Evolutionary conservation across 2,888 invertebrate species (phyloP).

Genomic region (Zaprionus bogoriensis): DNA sequence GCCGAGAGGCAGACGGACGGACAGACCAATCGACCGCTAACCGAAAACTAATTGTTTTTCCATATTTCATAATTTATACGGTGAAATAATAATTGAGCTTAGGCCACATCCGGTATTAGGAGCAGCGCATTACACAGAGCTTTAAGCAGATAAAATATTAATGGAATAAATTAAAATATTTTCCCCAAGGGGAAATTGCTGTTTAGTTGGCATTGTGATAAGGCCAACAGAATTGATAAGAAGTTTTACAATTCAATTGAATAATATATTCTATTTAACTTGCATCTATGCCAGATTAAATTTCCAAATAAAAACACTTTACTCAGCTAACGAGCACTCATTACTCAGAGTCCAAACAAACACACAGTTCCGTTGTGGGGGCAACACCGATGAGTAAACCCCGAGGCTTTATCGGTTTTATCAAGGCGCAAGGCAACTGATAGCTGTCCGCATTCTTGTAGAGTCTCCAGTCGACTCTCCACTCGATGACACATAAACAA

Average conservation of each 20-base stretch:
- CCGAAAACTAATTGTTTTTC: slow-evolving; percentile 69
- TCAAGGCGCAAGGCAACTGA: slow-evolving; percentile 40
- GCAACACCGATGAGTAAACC: slow-evolving; percentile 69
- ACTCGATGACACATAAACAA: slow-evolving; percentile 30
- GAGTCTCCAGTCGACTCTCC: slow-evolving; percentile 24
- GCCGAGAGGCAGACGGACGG: too few species aligned
- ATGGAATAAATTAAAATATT: slow-evolving; percentile 43
- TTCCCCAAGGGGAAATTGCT: slow-evolving; percentile 11
- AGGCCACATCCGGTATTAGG: slow-evolving; percentile 67
- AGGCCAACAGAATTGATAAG: too few species aligned
- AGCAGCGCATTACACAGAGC: slow-evolving; percentile 31
- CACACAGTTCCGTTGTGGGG: slow-evolving; percentile 5
- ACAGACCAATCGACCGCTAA: too few species aligned
- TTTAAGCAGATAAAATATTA: slow-evolving; percentile 58
- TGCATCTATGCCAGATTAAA: neutral
- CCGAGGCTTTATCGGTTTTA: slow-evolving; percentile 60
- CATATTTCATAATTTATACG: slow-evolving; percentile 66
- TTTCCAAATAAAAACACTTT: neutral
- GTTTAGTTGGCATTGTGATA: neutral
- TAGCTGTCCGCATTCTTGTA: slow-evolving; percentile 55
- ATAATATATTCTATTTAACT: neutral
- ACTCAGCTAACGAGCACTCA: neutral
- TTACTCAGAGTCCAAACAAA: slow-evolving; percentile 42
- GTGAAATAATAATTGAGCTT: slow-evolving; percentile 67
- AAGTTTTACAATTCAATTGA: too few species aligned